phyloP scores from a whole-genome alignment of 2,113 vertebrate genomes.

The Alexandromys fortis region DNA sequence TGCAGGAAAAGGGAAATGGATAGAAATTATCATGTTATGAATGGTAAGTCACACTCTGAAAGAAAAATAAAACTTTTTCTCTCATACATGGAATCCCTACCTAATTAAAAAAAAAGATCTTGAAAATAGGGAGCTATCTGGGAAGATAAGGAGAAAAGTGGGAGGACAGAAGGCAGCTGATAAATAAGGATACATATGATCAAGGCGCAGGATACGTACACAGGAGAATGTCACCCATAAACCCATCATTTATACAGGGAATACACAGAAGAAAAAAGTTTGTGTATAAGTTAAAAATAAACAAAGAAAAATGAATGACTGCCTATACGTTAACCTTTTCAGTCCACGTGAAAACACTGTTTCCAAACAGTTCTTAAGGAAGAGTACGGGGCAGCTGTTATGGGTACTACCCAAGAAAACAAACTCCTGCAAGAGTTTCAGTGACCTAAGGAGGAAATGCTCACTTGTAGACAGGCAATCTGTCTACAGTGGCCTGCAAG shows the following conservation, averaged over 20 bases:
- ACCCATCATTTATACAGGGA: background rate
- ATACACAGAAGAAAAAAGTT: background rate
- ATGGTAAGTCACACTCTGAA: background rate
- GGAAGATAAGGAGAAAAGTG: background rate
- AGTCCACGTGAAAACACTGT: constrained; percentile 35
- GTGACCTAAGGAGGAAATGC: constrained; percentile 17
- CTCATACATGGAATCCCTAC: background rate
- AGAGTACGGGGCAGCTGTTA: background rate
- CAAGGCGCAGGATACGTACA: background rate
- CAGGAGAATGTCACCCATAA: background rate
- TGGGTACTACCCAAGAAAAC: constrained; percentile 48
- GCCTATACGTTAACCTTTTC: constrained; percentile 61
- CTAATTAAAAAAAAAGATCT: background rate
- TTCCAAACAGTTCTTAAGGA: constrained; percentile 50
- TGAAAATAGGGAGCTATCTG: background rate
- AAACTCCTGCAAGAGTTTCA: constrained; percentile 56
- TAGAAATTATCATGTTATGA: background rate
- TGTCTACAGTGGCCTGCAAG: background rate
- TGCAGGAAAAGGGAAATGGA: background rate
- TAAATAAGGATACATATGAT: background rate
- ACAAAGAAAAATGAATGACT: background rate
- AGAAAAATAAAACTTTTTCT: background rate
- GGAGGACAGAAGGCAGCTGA: background rate
- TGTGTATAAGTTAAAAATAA: background rate
- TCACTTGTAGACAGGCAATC: background rate